Evolutionary conservation across 2,797 vertebrate genomes (phyloP), one percentile per base, ranked within the genome.

Genomic region (Zenarchopterus dispar): DNA sequence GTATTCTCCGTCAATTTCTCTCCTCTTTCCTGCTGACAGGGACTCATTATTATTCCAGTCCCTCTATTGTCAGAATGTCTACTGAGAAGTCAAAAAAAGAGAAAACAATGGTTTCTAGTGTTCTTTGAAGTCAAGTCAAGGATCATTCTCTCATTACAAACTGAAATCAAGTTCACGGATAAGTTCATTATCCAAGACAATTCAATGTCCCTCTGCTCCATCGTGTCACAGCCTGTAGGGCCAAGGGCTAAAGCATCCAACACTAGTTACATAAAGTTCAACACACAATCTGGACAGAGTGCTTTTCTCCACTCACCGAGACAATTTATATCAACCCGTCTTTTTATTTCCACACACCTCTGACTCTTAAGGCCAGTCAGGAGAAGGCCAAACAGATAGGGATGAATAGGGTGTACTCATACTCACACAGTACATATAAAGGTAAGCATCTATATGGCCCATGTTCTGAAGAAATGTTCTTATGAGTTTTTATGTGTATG

Each of bases 241-340:
- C 48, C 48, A 48, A 44, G 42, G 69, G 67, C 61, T 63, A 42
- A 61, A 72, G 57, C 74, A 57, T 82, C 80, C 59, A 57, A 75
- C 68, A 67, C 57, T 62, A 78, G 64, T 81, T 78, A 62, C 42
- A 73, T 22, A 77, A 80, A 88, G 77, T 84, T 86, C 52, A 77
- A 22, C 65, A 62, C 41, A 45, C 57, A 31, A 58, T 9, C 67
- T 21, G 10, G 17, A 84, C 51, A 62, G 60, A 61, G 44, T 21
- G 66, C 48, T 67, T 46, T 59, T 56, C 51, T 43, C 68, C 59
- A 77, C 58, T 70, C 57, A 48, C 46, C 3, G 52, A 67, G 69
- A 79, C 64, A 83, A 89, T 85, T 81, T 85, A 81, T 86, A n/a
- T 80, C 81, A 70, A 61, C 62, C 66, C 7, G 42, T 72, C 72